Evolutionary conservation across 2,113 vertebrate species (phyloP), one percentile per base, ranked within the genome.

Genomic region (Platichthys stellatus): DNA sequence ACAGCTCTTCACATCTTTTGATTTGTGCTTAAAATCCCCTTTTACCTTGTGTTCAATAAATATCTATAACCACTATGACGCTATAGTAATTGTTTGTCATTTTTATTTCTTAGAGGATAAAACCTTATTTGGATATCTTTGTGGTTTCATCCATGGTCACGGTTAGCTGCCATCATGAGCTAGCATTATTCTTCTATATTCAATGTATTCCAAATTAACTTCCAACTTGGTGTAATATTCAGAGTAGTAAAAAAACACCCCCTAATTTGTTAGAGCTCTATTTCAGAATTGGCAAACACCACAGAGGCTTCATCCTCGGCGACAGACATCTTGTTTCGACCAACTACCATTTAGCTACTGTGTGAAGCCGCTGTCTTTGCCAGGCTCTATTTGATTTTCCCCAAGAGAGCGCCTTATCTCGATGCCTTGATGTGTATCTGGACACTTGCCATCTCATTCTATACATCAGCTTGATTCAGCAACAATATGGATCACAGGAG

Each of bases 371-470:
- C 81, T 69, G 76, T 73, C 74, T 85, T 82, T 72, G 76, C 66
- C 43, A 72, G 72, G 45, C 71, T 73, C 58, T 54, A 61, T 86
- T 86, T 86, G 81, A 91, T 91, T 69, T 89, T 69, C 54, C 80
- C 74, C 45, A 49, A 26, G 80, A 84, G 83, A 70, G 71, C 5
- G 35, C 65, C 77, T 78, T 77, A 79, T 85, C 75, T 86, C 64
- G 20, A 28, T 28, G 53, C 35, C 64, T 79, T 85, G 78, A 90
- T 85, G 78, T 81, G 74, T 66, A 88, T 84, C 64, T 45, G 17
- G 11, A 69, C 74, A 69, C 71, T 74, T 57, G 75, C 63, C 81
- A 70, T 54, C 67, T 70, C 69, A 79, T 83, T 86, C 40, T 43
- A 85, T 86, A 84, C 68, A 74, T 70, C 78, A 72, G 70, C 47